Base-by-base conservation (phyloP, 2,113 vertebrate genomes). In the Sander vitreus region DNA sequence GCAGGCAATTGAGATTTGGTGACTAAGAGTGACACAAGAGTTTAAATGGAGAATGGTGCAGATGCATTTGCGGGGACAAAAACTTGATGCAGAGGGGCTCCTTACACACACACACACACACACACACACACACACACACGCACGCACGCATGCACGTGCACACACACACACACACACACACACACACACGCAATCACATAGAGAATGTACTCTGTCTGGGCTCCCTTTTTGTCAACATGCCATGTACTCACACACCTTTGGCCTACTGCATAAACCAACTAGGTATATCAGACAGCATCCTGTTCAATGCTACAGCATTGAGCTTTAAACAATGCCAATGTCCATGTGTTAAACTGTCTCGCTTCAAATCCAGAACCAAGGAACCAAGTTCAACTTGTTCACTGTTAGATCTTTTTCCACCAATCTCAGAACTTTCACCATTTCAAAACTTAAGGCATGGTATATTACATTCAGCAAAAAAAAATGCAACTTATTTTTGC, bases 1-100 rank as follows among this genome's bases (percentile, higher is more conserved):
- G 83, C 25, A 54, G 82, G 83, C 80, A 91, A 83, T 89, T 89
- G 75, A 85, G 85, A 88, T 85, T 55, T 85, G 69, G 81, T 80
- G 77, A 86, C 81, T 76, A 78, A 85, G 81, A 81, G 71, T 87
- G 85, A 88, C 77, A 70, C 60, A 48, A n/a, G 48, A 33, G 73
- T 90, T 90, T 73, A 82, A 76, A 64, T 69, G 69, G 69, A 85
- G 65, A 78, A 81, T 62, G 79, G 73, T 45, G 11, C 51, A 84
- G 84, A 76, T 73, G 70, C 47, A 75, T 78, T 83, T 51, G 68
- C 53, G n/a, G 30, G 72, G 76, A 82, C 64, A 87, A 81, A 75
- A 83, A 77, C 50, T 6, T 39, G 54, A 70, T 50, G 71, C 67
- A 78, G 25, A 70, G 6, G 5, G 51, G n/a, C n/a, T 51, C 19